Evolutionary conservation across 1,140 invertebrate genomes (phyloP).

Genomic region (Cotesia vestalis): DNA sequence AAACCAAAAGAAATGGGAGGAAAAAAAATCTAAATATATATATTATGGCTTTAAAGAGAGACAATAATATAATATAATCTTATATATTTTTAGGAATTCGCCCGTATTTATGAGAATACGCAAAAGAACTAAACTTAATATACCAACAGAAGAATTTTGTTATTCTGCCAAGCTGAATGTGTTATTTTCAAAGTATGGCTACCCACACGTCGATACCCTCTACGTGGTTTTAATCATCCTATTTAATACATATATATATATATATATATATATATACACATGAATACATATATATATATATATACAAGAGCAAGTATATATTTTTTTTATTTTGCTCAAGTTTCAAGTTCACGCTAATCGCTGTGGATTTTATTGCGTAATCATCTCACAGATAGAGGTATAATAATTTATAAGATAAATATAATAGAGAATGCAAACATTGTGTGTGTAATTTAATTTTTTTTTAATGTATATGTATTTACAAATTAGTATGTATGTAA

Average conservation of each 20-base stretch:
- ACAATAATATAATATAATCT: neutral
- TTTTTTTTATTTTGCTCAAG: constrained; percentile 2
- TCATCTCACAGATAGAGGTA: no score
- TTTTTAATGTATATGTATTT: no score
- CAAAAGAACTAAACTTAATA: no score
- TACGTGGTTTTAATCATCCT: constrained; percentile 22
- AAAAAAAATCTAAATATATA: constrained; percentile 15
- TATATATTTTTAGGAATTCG: constrained; percentile 15
- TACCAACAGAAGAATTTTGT: neutral
- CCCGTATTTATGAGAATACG: neutral
- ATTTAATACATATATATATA: neutral
- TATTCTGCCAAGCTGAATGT: neutral
- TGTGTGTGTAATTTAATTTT: no score
- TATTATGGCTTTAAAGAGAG: neutral
- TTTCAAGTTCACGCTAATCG: constrained; percentile 24
- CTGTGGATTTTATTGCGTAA: no score
- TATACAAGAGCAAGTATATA: neutral
- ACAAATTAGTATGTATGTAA: no score
- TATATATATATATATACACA: neutral
- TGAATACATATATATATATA: neutral
- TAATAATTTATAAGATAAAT: no score
- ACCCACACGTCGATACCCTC: constrained; percentile 33
- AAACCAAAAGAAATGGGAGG: neutral
- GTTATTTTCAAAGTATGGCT: constrained; percentile 9
- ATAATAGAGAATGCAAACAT: no score